A percentile compares a stretch with the other conserved stretches of the same genome.
phyloP scores from a whole-genome alignment of 2,797 vertebrate genomes.

The Oreochromis mossambicus region DNA sequence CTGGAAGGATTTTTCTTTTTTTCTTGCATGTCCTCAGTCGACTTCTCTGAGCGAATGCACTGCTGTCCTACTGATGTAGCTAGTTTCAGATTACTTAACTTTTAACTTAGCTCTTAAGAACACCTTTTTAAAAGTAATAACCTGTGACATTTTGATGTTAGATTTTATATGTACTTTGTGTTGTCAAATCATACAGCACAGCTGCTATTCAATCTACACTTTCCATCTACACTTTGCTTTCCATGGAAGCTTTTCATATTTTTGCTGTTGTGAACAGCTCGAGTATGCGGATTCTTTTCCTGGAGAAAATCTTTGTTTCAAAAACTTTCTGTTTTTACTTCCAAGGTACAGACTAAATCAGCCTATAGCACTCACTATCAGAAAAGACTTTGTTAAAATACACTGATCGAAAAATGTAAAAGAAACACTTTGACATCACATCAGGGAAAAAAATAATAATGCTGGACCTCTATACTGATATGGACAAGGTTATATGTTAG shows the following conservation, averaged over 20 bases:
- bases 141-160: background rate
- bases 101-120: background rate
- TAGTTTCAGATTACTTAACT: background rate
- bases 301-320: background rate
- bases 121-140: background rate
- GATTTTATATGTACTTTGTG: background rate
- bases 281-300: background rate
- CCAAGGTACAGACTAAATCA: background rate
- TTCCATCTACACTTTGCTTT: background rate
- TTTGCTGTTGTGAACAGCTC: background rate
- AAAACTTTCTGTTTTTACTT: background rate
- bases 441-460: background rate
- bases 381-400: background rate
- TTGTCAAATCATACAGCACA: background rate
- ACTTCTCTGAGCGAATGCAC: background rate
- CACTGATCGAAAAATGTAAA: background rate
- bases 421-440: background rate
- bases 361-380: background rate
- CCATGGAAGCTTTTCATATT: background rate
- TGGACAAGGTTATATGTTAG: background rate
- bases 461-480: background rate
- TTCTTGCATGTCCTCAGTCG: background rate
- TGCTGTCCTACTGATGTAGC: background rate
- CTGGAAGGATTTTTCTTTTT: background rate
- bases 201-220: background rate